phyloP scores from a whole-genome alignment of 2,797 vertebrate genomes.

The Sebastes cheni region DNA sequence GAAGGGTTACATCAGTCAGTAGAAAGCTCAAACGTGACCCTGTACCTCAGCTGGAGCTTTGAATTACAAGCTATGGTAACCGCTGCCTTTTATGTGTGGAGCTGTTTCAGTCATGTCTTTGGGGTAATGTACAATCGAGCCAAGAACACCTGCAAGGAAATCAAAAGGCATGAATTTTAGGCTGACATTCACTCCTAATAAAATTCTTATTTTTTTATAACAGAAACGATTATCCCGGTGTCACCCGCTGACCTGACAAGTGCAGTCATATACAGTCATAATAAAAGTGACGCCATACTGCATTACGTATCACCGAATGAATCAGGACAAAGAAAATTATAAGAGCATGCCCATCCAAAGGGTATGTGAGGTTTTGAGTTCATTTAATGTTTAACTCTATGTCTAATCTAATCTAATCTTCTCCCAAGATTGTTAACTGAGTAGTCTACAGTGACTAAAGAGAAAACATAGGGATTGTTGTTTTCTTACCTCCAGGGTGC shows the following conservation, averaged over 20 bases:
- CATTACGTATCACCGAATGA: not conserved
- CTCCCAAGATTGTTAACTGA: slow-evolving; percentile 9
- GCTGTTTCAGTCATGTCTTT: slow-evolving; percentile 30
- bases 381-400: slow-evolving; percentile 40
- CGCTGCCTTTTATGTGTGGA: not conserved
- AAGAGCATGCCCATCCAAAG: not conserved
- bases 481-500: slow-evolving; percentile 78
- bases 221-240: not conserved
- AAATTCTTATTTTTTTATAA: not conserved
- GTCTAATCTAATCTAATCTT: not conserved
- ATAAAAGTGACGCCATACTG: not conserved
- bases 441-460: not conserved
- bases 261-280: slow-evolving; percentile 1
- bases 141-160: slow-evolving; percentile 72
- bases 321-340: not conserved
- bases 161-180: slow-evolving; percentile 2
- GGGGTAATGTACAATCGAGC: slow-evolving; percentile 80
- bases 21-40: not conserved
- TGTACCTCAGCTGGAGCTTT: not conserved
- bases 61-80: slow-evolving; percentile 41
- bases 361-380: not conserved
- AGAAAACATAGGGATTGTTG: slow-evolving; percentile 44
- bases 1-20: not conserved
- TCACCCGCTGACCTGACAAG: not conserved
- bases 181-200: not conserved